These are phyloP conservation scores for Kryptolebias marmoratus DNA, from an alignment of 2,113 vertebrate genomes.

Conservation along the genomic window DNA sequence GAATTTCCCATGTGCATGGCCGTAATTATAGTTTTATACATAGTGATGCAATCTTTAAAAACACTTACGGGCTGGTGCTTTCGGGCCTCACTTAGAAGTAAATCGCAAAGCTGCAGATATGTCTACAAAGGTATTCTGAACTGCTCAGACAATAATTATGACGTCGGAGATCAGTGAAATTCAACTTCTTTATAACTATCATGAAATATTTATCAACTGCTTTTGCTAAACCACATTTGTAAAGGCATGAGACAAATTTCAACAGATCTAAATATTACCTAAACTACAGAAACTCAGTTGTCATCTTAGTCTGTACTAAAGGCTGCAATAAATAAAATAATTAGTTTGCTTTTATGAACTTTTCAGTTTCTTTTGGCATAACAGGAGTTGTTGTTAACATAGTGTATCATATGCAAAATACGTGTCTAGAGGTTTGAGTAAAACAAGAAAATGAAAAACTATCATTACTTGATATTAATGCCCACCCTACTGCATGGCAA, in stretches of 20 bases:
- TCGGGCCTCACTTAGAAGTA: background rate
- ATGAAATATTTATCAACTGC: background rate
- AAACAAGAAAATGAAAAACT: no score
- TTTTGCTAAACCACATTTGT: background rate
- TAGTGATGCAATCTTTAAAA: conserved; percentile 64
- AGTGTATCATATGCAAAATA: no score
- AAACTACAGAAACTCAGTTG: no score
- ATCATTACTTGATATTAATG: no score
- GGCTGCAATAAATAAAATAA: no score
- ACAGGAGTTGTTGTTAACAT: no score
- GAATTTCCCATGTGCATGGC: conserved; percentile 50
- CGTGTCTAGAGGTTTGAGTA: no score
- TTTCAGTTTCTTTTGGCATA: no score
- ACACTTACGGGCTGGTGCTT: conserved; percentile 24
- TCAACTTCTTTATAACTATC: background rate
- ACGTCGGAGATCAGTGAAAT: background rate
- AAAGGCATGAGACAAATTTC: background rate
- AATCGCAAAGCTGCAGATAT: conserved; percentile 25
- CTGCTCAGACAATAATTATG: conserved; percentile 2
- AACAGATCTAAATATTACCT: no score
- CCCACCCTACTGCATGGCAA: no score
- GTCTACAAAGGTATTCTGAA: conserved; percentile 2
- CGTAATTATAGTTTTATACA: conserved; percentile 46
- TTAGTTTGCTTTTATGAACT: no score
- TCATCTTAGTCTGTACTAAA: no score